A percentile compares a stretch with the other conserved stretches of the same genome.
Conservation (phyloP, 2,888 invertebrate species). For the Electrophaes corylata region DNA sequence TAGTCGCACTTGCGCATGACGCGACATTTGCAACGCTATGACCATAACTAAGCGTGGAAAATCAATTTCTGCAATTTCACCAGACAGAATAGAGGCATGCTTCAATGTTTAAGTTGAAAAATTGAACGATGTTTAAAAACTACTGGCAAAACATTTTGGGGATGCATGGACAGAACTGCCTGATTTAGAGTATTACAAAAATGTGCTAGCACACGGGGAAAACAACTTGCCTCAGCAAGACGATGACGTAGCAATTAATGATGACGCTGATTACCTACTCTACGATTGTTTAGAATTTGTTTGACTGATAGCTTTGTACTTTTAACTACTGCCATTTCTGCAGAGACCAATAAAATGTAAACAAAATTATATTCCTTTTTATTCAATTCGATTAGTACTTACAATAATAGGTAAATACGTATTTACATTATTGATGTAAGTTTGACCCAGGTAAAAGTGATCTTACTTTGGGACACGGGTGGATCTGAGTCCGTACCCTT, state of each 20-base stretch:
- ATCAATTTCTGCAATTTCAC: slow-evolving; percentile 27
- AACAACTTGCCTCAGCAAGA: slow-evolving; percentile 20
- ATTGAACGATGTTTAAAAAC: slow-evolving; percentile 26
- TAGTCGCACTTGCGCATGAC: no score
- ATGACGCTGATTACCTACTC: background rate
- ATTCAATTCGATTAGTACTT: no score
- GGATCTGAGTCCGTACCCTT: slow-evolving; percentile 6
- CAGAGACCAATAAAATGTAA: no score
- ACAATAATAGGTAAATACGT: no score
- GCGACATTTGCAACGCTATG: slow-evolving; percentile 24
- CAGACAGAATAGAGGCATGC: slow-evolving; percentile 23
- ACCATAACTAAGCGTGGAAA: slow-evolving; percentile 33
- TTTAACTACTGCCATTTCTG: no score
- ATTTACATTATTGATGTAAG: no score
- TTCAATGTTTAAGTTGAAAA: background rate
- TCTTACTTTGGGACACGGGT: no score
- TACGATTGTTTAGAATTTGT: background rate
- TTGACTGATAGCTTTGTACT: background rate
- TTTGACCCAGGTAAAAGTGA: no score
- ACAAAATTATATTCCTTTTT: no score
- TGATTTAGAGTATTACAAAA: slow-evolving; percentile 29
- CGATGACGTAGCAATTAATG: background rate
- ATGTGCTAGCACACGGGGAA: slow-evolving; percentile 28
- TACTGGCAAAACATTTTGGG: slow-evolving; percentile 35
- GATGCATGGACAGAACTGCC: slow-evolving; percentile 28